These are phyloP conservation scores for Drosophila infuscata DNA, from an alignment of 2,888 invertebrate genomes.

Conservation along the genomic window DNA sequence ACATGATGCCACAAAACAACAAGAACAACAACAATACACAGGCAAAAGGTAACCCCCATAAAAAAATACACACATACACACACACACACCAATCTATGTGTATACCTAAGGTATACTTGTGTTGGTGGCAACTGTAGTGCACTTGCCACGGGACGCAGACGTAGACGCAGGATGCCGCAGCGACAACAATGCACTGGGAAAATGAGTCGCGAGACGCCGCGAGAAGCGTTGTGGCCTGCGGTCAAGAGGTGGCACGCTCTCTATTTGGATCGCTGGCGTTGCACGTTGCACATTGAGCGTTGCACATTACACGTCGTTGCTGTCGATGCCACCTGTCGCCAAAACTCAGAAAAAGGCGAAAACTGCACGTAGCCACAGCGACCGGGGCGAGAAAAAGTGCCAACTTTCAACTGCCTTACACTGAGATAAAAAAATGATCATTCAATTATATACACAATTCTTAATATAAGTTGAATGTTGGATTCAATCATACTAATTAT, in stretches of 20 bases:
- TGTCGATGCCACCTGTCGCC: constrained; percentile 69
- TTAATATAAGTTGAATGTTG: neutral
- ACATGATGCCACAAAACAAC: constrained; percentile 67
- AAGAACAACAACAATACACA: constrained; percentile 34
- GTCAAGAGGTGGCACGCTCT: constrained; percentile 62
- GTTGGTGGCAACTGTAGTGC: constrained; percentile 47
- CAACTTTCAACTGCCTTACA: constrained; percentile 55
- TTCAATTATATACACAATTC: neutral
- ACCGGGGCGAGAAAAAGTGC: constrained; percentile 26
- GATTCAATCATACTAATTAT: neutral
- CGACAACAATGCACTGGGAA: constrained; percentile 46
- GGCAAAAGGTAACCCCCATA: constrained; percentile 70
- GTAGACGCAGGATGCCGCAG: constrained; percentile 42
- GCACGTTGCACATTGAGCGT: constrained; percentile 25
- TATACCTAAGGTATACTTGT: constrained; percentile 3
- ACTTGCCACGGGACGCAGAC: constrained; percentile 53
- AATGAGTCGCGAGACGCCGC: constrained; percentile 45
- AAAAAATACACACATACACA: constrained; percentile 23
- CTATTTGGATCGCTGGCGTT: constrained; percentile 40
- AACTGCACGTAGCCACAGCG: constrained; percentile 54
- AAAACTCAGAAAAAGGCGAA: constrained; percentile 42
- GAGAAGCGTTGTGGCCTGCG: constrained; percentile 35
- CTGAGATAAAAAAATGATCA: neutral
- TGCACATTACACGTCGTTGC: constrained; percentile 22
- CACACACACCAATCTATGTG: constrained; percentile 6